Evolutionary conservation across 2,888 invertebrate genomes (phyloP).

Genomic region (Cantharis nigra): DNA sequence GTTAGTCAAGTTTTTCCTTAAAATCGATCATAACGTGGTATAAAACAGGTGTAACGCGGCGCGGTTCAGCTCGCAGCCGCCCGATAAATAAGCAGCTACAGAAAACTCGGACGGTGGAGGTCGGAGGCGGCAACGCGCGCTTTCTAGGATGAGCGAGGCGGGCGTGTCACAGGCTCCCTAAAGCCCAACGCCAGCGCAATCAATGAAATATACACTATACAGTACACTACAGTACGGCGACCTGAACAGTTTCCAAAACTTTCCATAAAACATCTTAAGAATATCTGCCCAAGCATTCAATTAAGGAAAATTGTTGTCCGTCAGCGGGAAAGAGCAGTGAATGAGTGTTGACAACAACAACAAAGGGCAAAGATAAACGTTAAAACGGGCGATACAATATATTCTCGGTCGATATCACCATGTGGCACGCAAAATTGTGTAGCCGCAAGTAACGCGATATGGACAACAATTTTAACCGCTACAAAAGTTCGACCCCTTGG

Average conservation of each 20-base stretch:
- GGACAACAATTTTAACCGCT: constrained; percentile 5
- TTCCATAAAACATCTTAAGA: constrained; percentile 7
- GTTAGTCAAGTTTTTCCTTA: constrained; percentile 4
- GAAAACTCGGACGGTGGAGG: constrained; percentile 52
- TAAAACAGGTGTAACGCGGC: constrained; percentile 44
- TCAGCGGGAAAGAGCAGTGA: constrained; percentile 14
- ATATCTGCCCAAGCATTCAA: constrained; percentile 10
- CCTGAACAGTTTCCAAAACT: constrained; percentile 16
- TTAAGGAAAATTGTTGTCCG: constrained; percentile 14
- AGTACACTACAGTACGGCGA: constrained; percentile 42
- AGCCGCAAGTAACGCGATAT: constrained; percentile 14
- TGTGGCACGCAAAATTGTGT: constrained; percentile 14
- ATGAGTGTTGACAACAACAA: constrained; percentile 17
- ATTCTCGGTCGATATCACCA: constrained; percentile 22
- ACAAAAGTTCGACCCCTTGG: not conserved
- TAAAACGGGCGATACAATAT: constrained; percentile 19
- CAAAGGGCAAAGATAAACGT: constrained; percentile 21
- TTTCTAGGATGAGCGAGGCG: constrained; percentile 54
- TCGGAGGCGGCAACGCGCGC: constrained; percentile 55
- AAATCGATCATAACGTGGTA: constrained; percentile 36
- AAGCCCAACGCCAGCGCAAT: constrained; percentile 54
- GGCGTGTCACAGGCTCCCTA: constrained; percentile 55
- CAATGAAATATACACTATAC: constrained; percentile 53
- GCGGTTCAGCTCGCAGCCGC: constrained; percentile 54
- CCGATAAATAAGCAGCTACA: constrained; percentile 57